A percentile compares a stretch with the other conserved stretches of the same genome.
Conservation (phyloP, 2,888 invertebrate genomes). For the Chalcosyrphus nemorum region DNA sequence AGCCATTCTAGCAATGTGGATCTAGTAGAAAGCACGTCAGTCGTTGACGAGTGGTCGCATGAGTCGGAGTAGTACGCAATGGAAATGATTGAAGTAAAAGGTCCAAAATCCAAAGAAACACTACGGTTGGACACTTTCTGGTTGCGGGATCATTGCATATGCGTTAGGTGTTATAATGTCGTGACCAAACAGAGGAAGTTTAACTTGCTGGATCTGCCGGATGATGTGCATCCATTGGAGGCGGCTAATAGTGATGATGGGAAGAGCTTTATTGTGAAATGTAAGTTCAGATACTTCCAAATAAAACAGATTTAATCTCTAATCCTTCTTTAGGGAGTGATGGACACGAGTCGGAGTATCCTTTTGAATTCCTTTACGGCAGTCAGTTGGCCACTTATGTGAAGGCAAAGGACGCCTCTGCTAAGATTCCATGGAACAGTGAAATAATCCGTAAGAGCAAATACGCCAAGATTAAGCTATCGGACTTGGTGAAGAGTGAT, state of each 20-base stretch:
- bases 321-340: slow-evolving; percentile 83
- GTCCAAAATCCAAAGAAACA: slow-evolving; percentile 11
- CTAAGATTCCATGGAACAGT: slow-evolving; percentile 83
- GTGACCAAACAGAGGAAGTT: slow-evolving; percentile 85
- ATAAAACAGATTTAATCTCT: not conserved
- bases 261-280: slow-evolving; percentile 81
- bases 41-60: slow-evolving; percentile 15
- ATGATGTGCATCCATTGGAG: slow-evolving; percentile 80
- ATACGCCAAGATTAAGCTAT: slow-evolving; percentile 81
- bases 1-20: not conserved
- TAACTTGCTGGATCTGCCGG: slow-evolving; percentile 84
- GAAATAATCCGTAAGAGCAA: slow-evolving; percentile 80
- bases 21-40: slow-evolving; percentile 15
- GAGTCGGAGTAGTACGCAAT: not conserved
- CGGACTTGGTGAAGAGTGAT: slow-evolving; percentile 83
- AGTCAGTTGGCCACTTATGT: slow-evolving; percentile 76
- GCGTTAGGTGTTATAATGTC: slow-evolving; percentile 84
- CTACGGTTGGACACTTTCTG: slow-evolving; percentile 75
- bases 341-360: slow-evolving; percentile 83
- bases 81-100: slow-evolving; percentile 49
- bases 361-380: slow-evolving; percentile 82
- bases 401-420: slow-evolving; percentile 70
- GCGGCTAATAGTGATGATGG: slow-evolving; percentile 78
- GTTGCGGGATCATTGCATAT: slow-evolving; percentile 83
- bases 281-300: slow-evolving; percentile 82